Base-by-base conservation (phyloP, 2,888 invertebrate species). In the Epinotia brunnichana region DNA sequence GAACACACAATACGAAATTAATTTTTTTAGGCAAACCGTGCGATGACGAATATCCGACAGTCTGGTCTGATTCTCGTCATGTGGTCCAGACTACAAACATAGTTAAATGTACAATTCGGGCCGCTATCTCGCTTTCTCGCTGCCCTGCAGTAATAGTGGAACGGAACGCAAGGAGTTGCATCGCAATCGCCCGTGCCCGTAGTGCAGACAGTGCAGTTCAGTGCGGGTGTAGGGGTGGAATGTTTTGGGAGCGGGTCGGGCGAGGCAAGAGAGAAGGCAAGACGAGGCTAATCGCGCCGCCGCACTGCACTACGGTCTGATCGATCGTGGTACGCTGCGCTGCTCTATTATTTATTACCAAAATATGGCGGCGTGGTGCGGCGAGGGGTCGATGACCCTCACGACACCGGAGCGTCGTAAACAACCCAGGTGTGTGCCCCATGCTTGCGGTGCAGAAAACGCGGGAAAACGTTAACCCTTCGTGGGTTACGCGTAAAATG, bases 301-400 rank as follows among this genome's bases (percentile, higher is more conserved):
- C 89, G 90, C 90, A 90, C 84, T 88, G 85, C 51, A 80, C 82
- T 85, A 79, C 82, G 82, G 79, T 78, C 74, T 81, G 83, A 91
- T 91, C 91, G 90, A 90, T 90, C 89, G 87, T 82, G 82, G 81
- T 86, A 87, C 86, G 86, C 86, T 87, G 88, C 87, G 89, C 86
- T 87, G 85, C 84, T 87, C 86, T 88, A 90, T 90, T 90, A 90
- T 91, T 92, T 92, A 91, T 90, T 90, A 90, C 89, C 90, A 85
- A 91, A 91, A 91, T 90, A 91, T 90, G 88, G 87, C 88, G 88
- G 89, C 89, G 85, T 90, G 90, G 87, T 87, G 88, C 86, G 87
- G 83, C 85, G 83, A 79, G 85, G 83, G 90, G 88, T 91, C 90
- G 83, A 79, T 83, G 87, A 89, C 87, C 90, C 79, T 82, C 79